Conservation (phyloP, 2,888 invertebrate species). For the Hirtodrosophila confusa region DNA sequence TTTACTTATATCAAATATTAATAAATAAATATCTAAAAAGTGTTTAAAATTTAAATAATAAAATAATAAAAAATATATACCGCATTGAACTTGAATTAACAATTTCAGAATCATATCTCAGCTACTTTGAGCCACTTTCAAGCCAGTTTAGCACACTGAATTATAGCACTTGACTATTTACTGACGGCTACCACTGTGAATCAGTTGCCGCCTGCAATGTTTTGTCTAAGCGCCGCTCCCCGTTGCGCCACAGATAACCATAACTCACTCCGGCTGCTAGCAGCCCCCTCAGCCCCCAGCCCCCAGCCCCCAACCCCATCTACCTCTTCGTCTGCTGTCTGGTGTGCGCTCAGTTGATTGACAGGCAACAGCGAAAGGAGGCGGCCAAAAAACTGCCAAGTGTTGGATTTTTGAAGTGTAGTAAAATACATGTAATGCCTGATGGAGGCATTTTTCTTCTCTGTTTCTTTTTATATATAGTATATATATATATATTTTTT, state of each 20-base stretch:
- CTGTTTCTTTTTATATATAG: no score
- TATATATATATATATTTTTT: not conserved
- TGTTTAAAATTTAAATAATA: no score
- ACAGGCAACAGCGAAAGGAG: conserved; percentile 66
- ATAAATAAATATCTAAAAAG: no score
- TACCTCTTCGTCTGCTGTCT: conserved; percentile 42
- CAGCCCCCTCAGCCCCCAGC: conserved; percentile 9
- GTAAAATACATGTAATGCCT: conserved; percentile 28
- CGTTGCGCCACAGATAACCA: conserved; percentile 44
- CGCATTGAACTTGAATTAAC: no score
- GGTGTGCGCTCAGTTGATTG: conserved; percentile 70
- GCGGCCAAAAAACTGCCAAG: conserved; percentile 53
- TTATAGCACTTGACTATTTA: conserved; percentile 12
- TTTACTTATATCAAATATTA: no score
- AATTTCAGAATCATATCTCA: no score
- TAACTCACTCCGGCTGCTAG: conserved; percentile 56
- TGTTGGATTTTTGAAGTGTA: conserved; percentile 58
- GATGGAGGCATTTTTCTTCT: not conserved
- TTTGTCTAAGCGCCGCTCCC: conserved; percentile 19
- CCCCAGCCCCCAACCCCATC: conserved; percentile 8
- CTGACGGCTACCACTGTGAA: conserved; percentile 42
- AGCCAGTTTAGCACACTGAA: not conserved
- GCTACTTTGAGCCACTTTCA: not conserved
- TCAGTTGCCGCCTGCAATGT: conserved; percentile 7
- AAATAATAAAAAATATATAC: no score